phyloP scores from a whole-genome alignment of 2,113 vertebrate genomes.

The Ceyx melanurus region DNA sequence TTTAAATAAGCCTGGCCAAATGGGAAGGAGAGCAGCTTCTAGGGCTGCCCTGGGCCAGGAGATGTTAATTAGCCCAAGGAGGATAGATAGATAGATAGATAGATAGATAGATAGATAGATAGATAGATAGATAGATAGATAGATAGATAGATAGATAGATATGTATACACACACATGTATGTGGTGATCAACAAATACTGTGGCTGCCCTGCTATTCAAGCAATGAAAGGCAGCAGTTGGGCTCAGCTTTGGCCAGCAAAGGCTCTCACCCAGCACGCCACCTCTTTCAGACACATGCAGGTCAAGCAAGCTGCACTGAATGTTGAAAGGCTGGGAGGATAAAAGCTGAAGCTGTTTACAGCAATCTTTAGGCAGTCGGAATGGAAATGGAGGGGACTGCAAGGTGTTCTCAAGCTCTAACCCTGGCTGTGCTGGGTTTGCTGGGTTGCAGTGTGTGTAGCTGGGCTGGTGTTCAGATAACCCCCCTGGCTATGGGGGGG shows the following conservation, averaged over 20 bases:
- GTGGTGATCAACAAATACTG: no score
- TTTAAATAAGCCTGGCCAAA: neutral
- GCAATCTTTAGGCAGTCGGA: neutral
- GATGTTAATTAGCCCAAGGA: neutral
- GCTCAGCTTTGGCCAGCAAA: neutral
- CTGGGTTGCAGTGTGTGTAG: rapidly evolving
- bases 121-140: no score
- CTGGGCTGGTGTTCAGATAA: neutral
- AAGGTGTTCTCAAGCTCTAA: neutral
- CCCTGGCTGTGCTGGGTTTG: neutral
- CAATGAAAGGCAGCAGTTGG: neutral
- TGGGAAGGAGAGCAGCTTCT: neutral
- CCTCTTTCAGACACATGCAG: neutral
- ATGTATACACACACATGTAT: rapidly evolving
- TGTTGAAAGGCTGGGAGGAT: slow-evolving; percentile 1
- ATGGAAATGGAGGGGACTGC: neutral
- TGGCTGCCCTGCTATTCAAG: neutral
- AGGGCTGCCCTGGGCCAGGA: neutral
- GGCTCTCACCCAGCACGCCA: neutral
- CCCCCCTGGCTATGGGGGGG: rapidly evolving
- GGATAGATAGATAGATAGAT: no score
- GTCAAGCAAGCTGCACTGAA: rapidly evolving
- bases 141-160: no score
- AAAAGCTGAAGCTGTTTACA: slow-evolving; percentile 11
- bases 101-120: no score